Percentiles rank a stretch among this genome's conserved stretches.
These are phyloP conservation scores for Drosophila recens DNA, from an alignment of 2,888 invertebrate species.

Conservation along the genomic window DNA sequence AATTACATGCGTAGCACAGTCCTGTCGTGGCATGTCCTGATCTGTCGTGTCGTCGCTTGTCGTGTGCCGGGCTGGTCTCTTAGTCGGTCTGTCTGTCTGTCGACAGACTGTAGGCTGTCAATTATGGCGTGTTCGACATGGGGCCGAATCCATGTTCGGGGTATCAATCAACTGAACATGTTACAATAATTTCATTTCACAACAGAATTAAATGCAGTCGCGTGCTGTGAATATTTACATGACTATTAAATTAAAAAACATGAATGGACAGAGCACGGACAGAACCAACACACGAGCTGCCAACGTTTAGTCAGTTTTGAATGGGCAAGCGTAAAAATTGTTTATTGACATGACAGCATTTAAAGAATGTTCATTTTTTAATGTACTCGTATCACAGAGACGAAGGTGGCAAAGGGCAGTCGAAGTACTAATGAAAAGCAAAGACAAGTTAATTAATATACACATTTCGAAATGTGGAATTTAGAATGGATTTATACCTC, in stretches of 20 bases:
- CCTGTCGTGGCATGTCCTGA: slow-evolving; percentile 20
- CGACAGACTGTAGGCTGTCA: slow-evolving; percentile 59
- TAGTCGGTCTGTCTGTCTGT: slow-evolving; percentile 11
- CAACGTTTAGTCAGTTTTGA: slow-evolving; percentile 71
- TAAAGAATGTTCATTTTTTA: slow-evolving; percentile 4
- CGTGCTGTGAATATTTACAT: slow-evolving; percentile 71
- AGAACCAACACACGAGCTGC: slow-evolving; percentile 33
- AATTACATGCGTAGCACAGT: slow-evolving; percentile 63
- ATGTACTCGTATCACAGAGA: not conserved
- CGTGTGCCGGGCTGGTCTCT: not conserved
- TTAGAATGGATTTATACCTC: not conserved
- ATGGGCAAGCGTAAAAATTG: slow-evolving; percentile 61
- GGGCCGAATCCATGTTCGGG: slow-evolving; percentile 29
- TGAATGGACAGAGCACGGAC: slow-evolving; percentile 53
- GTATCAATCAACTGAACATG: slow-evolving; percentile 75
- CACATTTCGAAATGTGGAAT: not conserved
- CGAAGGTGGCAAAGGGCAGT: not conserved
- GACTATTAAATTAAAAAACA: slow-evolving; percentile 81
- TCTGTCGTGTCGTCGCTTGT: slow-evolving; percentile 26
- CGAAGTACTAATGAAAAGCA: slow-evolving; percentile 1
- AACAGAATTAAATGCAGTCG: slow-evolving; percentile 75
- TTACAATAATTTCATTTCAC: slow-evolving; percentile 71
- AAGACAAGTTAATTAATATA: not conserved
- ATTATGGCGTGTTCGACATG: slow-evolving; percentile 70
- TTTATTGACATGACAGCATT: slow-evolving; percentile 58